These are phyloP conservation scores for Hypsibius dujardini DNA, from an alignment of 1,140 invertebrate species.

Conservation along the genomic window DNA sequence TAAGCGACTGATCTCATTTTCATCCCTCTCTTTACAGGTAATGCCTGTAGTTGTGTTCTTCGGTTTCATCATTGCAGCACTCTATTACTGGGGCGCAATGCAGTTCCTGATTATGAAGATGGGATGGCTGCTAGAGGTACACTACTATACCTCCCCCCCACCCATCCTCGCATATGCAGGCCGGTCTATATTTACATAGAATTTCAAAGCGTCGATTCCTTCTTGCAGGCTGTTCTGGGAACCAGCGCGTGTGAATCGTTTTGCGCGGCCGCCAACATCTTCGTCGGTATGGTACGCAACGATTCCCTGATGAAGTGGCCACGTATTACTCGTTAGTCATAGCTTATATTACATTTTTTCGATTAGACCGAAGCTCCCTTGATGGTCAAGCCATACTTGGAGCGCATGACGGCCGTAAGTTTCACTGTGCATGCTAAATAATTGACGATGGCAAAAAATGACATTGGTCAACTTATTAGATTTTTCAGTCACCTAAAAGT, in stretches of 20 bases:
- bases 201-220: constrained; percentile 21
- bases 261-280: constrained; percentile 70
- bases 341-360: constrained; percentile 9
- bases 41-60: constrained; percentile 77
- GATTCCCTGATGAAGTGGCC: neutral
- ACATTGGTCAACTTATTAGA: too few relatives aligned
- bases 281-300: constrained; percentile 56
- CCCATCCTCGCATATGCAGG: too few relatives aligned
- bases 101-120: constrained; percentile 67
- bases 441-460: too few relatives aligned
- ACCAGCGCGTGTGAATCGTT: constrained; percentile 82
- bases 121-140: constrained; percentile 49
- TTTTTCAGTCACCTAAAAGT: too few relatives aligned
- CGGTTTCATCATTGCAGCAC: constrained; percentile 62
- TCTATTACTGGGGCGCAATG: constrained; percentile 71
- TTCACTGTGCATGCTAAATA: neutral
- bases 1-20: too few relatives aligned
- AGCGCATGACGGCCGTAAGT: constrained; percentile 36
- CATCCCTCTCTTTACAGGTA: constrained; percentile 36
- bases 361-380: constrained; percentile 66
- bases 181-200: neutral
- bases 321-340: neutral
- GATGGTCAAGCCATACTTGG: constrained; percentile 65
- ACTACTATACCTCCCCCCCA: neutral
- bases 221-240: constrained; percentile 39